These are phyloP conservation scores for Physocephala rufipes DNA, from an alignment of 2,888 invertebrate genomes.

Conservation along the genomic window DNA sequence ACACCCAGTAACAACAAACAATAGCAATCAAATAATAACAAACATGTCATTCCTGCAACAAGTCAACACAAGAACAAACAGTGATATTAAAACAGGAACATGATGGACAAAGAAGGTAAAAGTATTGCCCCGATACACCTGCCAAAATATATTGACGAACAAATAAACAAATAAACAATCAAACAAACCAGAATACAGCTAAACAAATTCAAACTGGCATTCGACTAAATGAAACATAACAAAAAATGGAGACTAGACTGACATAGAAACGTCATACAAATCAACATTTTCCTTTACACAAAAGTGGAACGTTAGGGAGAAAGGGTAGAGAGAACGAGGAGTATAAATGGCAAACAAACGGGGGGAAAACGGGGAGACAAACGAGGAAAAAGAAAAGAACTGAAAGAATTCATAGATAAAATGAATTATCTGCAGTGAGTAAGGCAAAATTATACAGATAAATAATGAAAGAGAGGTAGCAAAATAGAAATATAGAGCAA, in stretches of 20 bases:
- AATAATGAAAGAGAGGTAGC: neutral
- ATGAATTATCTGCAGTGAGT: neutral
- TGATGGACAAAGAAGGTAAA: no score
- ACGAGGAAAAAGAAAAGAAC: constrained; percentile 25
- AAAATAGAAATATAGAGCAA: neutral
- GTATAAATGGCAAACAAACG: neutral
- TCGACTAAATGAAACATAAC: neutral
- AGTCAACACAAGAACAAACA: no score
- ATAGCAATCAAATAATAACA: no score
- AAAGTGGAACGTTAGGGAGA: neutral
- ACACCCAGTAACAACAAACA: no score
- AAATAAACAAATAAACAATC: neutral
- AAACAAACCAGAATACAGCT: constrained; percentile 5
- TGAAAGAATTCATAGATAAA: constrained; percentile 7
- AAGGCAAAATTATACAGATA: constrained; percentile 14
- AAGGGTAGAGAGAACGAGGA: neutral
- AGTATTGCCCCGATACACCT: no score
- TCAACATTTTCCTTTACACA: no score
- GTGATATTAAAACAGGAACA: no score
- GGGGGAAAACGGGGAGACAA: neutral
- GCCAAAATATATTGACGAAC: no score
- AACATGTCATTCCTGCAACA: no score
- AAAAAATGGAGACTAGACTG: neutral
- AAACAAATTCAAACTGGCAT: constrained; percentile 10
- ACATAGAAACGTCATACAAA: neutral